Conservation (phyloP, 2,797 vertebrate genomes). For the Poeciliopsis turneri region DNA sequence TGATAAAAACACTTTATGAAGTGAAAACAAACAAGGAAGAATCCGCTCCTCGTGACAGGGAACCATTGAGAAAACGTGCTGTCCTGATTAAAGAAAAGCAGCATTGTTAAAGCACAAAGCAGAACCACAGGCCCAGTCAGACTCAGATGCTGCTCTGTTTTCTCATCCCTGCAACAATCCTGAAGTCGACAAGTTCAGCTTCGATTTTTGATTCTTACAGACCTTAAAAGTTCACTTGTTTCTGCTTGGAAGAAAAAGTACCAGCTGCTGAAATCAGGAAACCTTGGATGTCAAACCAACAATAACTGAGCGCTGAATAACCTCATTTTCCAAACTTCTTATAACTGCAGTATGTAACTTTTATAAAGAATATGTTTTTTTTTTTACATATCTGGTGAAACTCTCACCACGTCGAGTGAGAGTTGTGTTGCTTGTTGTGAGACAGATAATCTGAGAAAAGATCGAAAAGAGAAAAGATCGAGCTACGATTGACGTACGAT, state of each 20-base stretch:
- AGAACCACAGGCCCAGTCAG: slow-evolving; percentile 1
- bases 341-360: no score
- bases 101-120: slow-evolving; percentile 35
- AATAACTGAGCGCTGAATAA: neutral
- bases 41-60: slow-evolving; percentile 37
- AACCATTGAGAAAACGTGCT: slow-evolving; percentile 47
- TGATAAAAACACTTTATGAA: slow-evolving; percentile 42
- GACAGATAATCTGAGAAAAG: no score
- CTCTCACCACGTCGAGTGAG: no score
- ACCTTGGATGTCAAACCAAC: neutral
- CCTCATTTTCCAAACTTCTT: neutral
- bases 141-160: neutral
- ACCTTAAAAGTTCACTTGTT: neutral
- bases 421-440: no score
- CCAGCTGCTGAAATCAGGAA: neutral
- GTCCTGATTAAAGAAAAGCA: slow-evolving; percentile 34
- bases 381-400: no score
- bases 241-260: neutral
- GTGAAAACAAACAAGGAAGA: slow-evolving; percentile 55
- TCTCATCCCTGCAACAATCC: neutral
- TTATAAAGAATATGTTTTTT: no score
- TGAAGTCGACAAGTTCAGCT: neutral
- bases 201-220: neutral
- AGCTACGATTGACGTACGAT: no score
- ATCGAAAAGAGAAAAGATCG: no score